phyloP scores from a whole-genome alignment of 2,113 vertebrate species.

The Motacilla alba region DNA sequence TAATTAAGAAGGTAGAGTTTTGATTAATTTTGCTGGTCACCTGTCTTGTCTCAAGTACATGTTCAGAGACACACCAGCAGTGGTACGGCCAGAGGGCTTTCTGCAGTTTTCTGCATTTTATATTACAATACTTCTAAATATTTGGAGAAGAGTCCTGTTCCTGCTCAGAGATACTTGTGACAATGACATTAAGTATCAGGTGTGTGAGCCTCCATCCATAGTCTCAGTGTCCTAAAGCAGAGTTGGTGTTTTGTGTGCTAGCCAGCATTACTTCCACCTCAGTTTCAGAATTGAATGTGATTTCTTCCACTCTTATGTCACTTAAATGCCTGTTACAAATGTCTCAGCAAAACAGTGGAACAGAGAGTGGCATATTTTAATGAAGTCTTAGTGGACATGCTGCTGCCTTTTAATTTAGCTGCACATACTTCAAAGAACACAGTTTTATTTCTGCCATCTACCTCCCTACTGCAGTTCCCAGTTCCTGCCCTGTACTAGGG shows the following conservation, averaged over 20 bases:
- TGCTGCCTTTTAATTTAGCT: neutral
- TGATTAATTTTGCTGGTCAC: neutral
- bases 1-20: neutral
- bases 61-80: neutral
- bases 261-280: neutral
- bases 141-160: neutral
- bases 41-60: neutral
- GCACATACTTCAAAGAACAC: neutral
- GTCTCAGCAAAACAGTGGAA: neutral
- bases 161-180: neutral
- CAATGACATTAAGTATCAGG: neutral
- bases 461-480: neutral
- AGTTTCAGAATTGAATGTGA: neutral
- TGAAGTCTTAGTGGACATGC: neutral
- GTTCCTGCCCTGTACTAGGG: neutral
- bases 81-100: neutral
- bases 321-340: neutral
- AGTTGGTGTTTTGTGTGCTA: neutral
- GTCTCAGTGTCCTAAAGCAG: neutral
- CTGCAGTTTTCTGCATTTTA: neutral
- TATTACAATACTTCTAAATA: neutral
- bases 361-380: neutral
- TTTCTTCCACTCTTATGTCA: neutral
- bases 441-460: neutral
- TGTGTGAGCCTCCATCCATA: neutral